phyloP scores from a whole-genome alignment of 2,888 invertebrate species.

The Adineta ricciae region DNA sequence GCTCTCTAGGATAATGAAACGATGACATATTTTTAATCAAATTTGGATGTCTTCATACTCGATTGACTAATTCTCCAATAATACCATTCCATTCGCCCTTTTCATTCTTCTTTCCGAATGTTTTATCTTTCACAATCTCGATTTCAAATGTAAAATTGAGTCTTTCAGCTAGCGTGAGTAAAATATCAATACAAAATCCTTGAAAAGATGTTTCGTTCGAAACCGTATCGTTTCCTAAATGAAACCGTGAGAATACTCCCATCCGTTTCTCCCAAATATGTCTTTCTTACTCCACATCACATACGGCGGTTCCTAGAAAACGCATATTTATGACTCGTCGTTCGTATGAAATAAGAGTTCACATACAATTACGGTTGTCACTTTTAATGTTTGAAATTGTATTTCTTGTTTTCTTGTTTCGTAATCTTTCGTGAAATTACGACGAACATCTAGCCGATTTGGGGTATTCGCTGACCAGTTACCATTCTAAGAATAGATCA shows the following conservation, averaged over 20 bases:
- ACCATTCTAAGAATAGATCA: background rate
- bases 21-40: background rate
- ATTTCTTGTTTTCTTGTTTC: constrained; percentile 14
- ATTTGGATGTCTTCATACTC: background rate
- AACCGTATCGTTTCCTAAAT: background rate
- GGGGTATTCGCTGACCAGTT: background rate
- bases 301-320: constrained; percentile 2
- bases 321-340: too few species aligned
- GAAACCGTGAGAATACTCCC: too few species aligned
- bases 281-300: background rate
- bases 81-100: background rate
- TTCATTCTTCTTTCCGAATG: constrained; percentile 2
- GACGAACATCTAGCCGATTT: background rate
- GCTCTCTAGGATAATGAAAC: background rate
- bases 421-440: constrained; percentile 16
- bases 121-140: background rate
- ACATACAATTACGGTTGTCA: background rate
- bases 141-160: constrained; percentile 16
- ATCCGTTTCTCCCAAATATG: background rate
- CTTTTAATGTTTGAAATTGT: background rate
- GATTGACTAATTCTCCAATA: background rate
- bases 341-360: background rate
- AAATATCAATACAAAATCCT: constrained; percentile 9
- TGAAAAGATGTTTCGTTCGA: background rate
- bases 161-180: background rate